These are phyloP conservation scores for Listronotus oregonensis DNA, from an alignment of 1,140 invertebrate species.

Conservation along the genomic window DNA sequence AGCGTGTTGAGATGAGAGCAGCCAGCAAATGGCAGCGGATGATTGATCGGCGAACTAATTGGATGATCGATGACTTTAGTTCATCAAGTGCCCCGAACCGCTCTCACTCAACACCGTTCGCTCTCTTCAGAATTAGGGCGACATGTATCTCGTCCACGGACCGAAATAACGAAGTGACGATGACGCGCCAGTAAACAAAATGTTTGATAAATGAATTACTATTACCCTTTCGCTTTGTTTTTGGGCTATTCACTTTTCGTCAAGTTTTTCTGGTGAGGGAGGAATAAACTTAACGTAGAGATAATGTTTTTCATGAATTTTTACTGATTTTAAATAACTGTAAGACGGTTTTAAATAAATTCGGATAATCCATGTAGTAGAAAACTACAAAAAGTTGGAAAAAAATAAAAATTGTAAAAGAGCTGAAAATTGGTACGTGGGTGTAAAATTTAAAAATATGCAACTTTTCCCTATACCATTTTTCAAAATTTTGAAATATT, in stretches of 20 bases:
- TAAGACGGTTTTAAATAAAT: no score
- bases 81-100: slow-evolving; percentile 54
- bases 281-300: no score
- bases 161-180: slow-evolving; percentile 32
- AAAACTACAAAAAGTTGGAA: no score
- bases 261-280: no score
- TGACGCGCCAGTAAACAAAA: slow-evolving; percentile 35
- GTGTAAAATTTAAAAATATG: no score
- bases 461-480: no score
- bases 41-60: slow-evolving; percentile 68
- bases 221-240: slow-evolving; percentile 16
- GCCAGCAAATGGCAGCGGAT: slow-evolving; percentile 57
- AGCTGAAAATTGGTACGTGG: no score
- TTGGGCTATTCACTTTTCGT: not conserved
- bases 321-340: no score
- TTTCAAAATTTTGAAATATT: no score
- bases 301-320: no score
- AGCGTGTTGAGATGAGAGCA: slow-evolving; percentile 44
- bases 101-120: slow-evolving; percentile 43
- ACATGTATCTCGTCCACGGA: slow-evolving; percentile 29
- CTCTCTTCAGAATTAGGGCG: slow-evolving; percentile 38
- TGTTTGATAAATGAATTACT: slow-evolving; percentile 37
- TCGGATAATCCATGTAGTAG: no score
- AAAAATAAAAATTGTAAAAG: no score
- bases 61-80: slow-evolving; percentile 65